phyloP scores from a whole-genome alignment of 1,140 invertebrate species.

The Drosophila nigromelanica region DNA sequence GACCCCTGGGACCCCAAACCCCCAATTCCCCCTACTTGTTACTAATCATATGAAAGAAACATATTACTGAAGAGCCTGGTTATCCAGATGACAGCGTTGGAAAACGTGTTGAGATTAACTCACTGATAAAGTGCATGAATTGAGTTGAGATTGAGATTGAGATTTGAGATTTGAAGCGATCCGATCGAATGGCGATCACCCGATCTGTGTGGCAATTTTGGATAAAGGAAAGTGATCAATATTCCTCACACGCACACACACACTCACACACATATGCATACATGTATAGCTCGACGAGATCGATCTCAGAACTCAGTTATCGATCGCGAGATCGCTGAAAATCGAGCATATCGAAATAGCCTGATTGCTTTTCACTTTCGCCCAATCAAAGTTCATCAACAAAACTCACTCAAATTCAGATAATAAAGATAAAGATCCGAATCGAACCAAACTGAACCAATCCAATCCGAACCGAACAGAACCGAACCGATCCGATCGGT shows the following conservation, averaged over 20 bases:
- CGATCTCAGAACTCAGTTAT: constrained; percentile 9
- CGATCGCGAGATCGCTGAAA: constrained; percentile 5
- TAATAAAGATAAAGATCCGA: constrained; percentile 11
- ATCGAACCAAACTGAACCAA: constrained; percentile 1
- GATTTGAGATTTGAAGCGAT: background rate
- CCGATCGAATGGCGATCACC: constrained; percentile 3
- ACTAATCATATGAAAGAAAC: constrained; percentile 78
- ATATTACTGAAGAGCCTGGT: constrained; percentile 78
- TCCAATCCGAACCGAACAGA: constrained; percentile 4
- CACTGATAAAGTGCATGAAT: constrained; percentile 16
- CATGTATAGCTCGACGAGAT: constrained; percentile 1
- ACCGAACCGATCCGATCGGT: constrained; percentile 44
- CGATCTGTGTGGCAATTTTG: constrained; percentile 14
- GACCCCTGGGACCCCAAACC: constrained; percentile 34
- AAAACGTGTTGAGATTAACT: constrained; percentile 55
- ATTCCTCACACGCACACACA: background rate
- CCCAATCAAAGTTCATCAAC: constrained; percentile 19
- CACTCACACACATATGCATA: background rate
- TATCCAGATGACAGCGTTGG: constrained; percentile 81
- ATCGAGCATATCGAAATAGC: constrained; percentile 23
- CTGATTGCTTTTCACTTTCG: constrained; percentile 32
- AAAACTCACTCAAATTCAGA: constrained; percentile 29
- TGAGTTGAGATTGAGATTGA: constrained; percentile 3
- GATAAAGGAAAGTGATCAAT: constrained; percentile 22
- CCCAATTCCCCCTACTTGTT: constrained; percentile 59